These are phyloP conservation scores for Clanis bilineata DNA, from an alignment of 2,888 invertebrate genomes.

Conservation along the genomic window DNA sequence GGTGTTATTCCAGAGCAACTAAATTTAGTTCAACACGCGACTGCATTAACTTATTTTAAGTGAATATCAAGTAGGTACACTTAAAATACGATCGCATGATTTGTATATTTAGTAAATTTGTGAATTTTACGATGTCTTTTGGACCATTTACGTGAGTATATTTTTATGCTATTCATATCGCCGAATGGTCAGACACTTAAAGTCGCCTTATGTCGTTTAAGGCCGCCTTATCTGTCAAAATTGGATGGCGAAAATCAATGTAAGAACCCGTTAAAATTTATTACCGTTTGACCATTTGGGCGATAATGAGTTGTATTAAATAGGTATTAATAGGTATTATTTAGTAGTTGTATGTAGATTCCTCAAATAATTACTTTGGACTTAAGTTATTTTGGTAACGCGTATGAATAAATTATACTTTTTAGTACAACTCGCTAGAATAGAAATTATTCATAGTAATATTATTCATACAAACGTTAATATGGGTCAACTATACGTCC, in stretches of 20 bases:
- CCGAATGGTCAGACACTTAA: too few species aligned
- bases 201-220: too few species aligned
- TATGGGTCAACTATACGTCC: constrained; percentile 52
- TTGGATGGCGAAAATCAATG: too few species aligned
- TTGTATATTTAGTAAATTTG: background rate
- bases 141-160: background rate
- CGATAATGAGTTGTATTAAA: too few species aligned
- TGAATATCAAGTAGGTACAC: constrained; percentile 7
- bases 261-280: too few species aligned
- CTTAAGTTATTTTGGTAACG: background rate
- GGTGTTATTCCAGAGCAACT: constrained; percentile 9
- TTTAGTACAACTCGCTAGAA: background rate
- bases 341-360: too few species aligned
- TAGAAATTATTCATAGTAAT: background rate
- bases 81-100: background rate
- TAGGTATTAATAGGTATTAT: too few species aligned
- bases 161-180: background rate
- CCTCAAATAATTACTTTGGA: background rate
- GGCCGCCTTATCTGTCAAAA: too few species aligned
- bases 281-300: too few species aligned
- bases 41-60: background rate
- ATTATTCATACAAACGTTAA: constrained; percentile 21
- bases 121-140: background rate
- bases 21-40: constrained; percentile 12
- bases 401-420: background rate